A percentile compares a stretch with the other conserved stretches of the same genome.
Evolutionary conservation across 2,888 invertebrate species (phyloP).

Genomic region (Dioctria linearis): DNA sequence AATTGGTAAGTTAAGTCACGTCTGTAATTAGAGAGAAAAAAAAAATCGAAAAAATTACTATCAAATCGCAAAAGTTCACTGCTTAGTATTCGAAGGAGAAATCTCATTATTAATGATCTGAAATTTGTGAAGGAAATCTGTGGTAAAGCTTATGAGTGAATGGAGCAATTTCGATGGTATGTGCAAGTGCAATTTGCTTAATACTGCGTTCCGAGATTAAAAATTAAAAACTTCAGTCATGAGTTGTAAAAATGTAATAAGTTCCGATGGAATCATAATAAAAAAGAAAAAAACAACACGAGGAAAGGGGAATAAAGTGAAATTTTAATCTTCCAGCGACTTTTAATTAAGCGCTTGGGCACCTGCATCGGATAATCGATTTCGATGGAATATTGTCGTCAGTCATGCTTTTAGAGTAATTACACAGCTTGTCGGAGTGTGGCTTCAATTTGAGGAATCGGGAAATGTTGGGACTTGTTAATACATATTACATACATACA

Average conservation of each 20-base stretch:
- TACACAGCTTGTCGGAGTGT: background rate
- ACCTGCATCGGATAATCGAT: conserved; percentile 1
- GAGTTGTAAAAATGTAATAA: background rate
- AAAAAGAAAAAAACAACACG: background rate
- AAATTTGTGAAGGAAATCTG: too few species aligned
- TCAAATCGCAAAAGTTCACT: too few species aligned
- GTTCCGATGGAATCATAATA: background rate
- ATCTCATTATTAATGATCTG: too few species aligned
- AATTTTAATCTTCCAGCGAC: conserved; percentile 37
- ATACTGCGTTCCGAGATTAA: background rate
- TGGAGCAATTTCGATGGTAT: too few species aligned
- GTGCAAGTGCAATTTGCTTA: too few species aligned
- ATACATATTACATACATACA: background rate
- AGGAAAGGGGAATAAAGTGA: conserved; percentile 7
- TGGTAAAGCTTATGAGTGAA: too few species aligned
- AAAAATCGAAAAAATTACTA: conserved; percentile 1
- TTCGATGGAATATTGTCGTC: background rate
- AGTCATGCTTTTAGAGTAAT: conserved; percentile 6
- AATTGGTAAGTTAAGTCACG: conserved; percentile 74
- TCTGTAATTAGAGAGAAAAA: conserved; percentile 72
- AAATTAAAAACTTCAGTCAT: conserved; percentile 13
- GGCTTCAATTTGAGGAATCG: too few species aligned
- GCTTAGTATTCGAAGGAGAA: too few species aligned
- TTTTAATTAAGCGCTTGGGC: conserved; percentile 22
- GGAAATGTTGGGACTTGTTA: background rate